Evolutionary conservation across 1,140 invertebrate genomes (phyloP).

Genomic region (Calosoma granatense): DNA sequence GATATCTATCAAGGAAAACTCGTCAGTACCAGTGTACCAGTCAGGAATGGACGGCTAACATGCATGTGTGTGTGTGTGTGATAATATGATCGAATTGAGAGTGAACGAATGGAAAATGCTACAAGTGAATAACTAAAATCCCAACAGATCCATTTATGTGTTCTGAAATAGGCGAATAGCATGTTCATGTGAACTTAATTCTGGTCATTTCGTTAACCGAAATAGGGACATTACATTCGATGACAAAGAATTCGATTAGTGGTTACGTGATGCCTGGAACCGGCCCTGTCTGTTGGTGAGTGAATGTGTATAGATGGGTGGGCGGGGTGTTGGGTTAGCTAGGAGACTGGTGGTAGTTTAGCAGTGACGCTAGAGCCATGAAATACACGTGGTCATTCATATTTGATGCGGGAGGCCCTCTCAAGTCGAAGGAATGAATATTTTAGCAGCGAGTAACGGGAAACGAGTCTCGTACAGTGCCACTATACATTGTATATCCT

Average conservation of each 20-base stretch:
- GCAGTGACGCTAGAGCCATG: neutral
- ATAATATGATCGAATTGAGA: neutral
- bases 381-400: constrained; percentile 1
- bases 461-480: neutral
- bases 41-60: neutral
- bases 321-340: too few relatives aligned
- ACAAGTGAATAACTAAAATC: neutral
- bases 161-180: neutral
- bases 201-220: neutral
- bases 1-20: constrained; percentile 2
- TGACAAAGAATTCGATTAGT: constrained; percentile 6
- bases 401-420: neutral
- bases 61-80: too few relatives aligned
- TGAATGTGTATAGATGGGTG: too few relatives aligned
- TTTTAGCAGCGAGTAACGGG: neutral
- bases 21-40: neutral
- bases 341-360: too few relatives aligned
- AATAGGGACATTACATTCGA: constrained; percentile 1
- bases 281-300: too few relatives aligned
- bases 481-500: neutral
- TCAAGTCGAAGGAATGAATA: constrained; percentile 9
- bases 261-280: neutral
- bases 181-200: neutral
- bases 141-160: neutral
- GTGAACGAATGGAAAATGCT: too few relatives aligned